Conservation (phyloP, 1,140 invertebrate species). For the Monomorium pharaonis region DNA sequence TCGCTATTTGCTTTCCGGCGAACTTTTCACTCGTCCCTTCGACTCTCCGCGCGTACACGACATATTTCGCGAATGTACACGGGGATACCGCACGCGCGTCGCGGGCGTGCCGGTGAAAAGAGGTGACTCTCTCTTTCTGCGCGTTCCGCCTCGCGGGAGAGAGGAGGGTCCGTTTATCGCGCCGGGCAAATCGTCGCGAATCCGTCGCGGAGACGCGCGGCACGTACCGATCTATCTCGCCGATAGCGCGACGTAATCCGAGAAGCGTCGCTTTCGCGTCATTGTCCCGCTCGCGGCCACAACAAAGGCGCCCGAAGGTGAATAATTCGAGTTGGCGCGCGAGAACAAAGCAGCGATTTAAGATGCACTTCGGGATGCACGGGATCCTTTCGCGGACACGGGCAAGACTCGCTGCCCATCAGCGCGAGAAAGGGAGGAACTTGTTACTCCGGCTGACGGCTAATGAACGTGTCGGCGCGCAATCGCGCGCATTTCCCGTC, state of each 20-base stretch:
- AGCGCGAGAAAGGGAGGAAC: conserved; percentile 24
- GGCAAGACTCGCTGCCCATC: not conserved
- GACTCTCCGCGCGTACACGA: not conserved
- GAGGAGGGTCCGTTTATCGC: conserved; percentile 10
- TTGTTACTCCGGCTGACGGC: not conserved
- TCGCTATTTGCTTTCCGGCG: not conserved
- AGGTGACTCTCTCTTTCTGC: not conserved
- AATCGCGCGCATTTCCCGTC: conserved; percentile 24
- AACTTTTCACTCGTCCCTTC: not conserved
- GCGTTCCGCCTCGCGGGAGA: not conserved
- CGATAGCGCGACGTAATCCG: conserved; percentile 14
- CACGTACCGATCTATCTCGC: not conserved
- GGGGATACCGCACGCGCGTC: too few species aligned
- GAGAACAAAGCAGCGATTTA: conserved; percentile 19
- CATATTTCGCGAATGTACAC: not conserved
- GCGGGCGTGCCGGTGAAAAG: too few species aligned
- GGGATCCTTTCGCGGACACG: conserved; percentile 14
- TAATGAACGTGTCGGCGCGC: not conserved
- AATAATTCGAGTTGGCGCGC: conserved; percentile 16
- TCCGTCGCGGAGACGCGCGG: not conserved
- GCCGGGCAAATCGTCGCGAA: not conserved
- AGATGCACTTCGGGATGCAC: too few species aligned
- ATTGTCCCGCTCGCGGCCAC: not conserved
- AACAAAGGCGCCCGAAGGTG: conserved; percentile 19
- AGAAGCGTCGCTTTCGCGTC: conserved; percentile 14